Percentiles rank a stretch among this genome's conserved stretches.
Evolutionary conservation across 2,797 vertebrate genomes (phyloP).

Genomic region (Acomys russatus): DNA sequence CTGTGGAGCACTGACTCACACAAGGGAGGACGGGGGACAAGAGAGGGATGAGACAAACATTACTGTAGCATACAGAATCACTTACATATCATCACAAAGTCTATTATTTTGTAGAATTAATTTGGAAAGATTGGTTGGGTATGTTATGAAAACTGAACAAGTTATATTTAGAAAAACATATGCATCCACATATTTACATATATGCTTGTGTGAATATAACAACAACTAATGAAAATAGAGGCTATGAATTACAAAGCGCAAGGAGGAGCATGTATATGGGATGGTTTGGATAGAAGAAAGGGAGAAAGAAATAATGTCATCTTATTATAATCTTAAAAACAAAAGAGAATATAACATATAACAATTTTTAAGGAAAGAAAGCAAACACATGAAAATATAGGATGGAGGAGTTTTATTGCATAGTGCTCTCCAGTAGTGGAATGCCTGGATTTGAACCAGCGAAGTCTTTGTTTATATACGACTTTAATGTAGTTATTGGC

Average conservation of each 20-base stretch:
- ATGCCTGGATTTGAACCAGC: not conserved
- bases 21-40: not conserved
- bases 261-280: too few relatives aligned
- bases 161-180: too few relatives aligned
- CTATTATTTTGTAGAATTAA: not conserved
- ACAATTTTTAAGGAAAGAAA: not conserved
- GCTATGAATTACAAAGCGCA: too few relatives aligned
- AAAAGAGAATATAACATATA: too few relatives aligned
- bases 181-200: too few relatives aligned
- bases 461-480: not conserved
- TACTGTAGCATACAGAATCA: not conserved
- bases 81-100: not conserved
- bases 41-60: too few relatives aligned
- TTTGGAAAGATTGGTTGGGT: not conserved
- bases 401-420: not conserved
- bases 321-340: too few relatives aligned
- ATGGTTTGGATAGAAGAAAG: too few relatives aligned
- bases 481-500: not conserved
- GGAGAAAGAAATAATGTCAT: too few relatives aligned
- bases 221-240: too few relatives aligned
- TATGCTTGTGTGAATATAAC: too few relatives aligned
- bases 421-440: not conserved
- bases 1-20: not conserved
- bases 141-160: too few relatives aligned
- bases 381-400: not conserved